Base-by-base conservation (phyloP, 2,113 vertebrate species). In the Alouatta palliata region DNA sequence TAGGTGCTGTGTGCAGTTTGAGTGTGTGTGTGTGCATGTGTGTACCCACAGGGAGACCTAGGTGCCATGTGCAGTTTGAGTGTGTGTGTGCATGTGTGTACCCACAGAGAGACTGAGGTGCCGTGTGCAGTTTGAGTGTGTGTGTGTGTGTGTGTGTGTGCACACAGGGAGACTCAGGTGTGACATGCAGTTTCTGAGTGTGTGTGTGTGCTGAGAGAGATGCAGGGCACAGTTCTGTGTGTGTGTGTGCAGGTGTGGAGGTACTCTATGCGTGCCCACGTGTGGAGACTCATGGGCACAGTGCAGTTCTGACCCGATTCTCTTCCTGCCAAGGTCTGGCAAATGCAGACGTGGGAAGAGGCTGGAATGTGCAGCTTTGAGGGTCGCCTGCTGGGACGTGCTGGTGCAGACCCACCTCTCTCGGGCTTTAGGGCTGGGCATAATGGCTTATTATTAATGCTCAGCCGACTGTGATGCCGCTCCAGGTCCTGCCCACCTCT, bases 171-270 rank as follows among this genome's bases (percentile, higher is more conserved):
- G 13, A 52, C 16, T 13, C 14, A 54, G 52, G 52, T 54, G 52
- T 6, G 3, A 17, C 1, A 5, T 54, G 17, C 52, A 52, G 52
- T 17, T 52, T 49, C 12, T 14, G 47, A 14, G 19, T 54, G 54
- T 54, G 52, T 54, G 17, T 52, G 52, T 19, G 52, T 0, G 64
- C 32, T 16, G 1, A 35, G 30, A 68, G 32, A 35, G 64, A 32
- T 16, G 64, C 32, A 17, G 32, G 64, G 32, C 32, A 35, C 32
- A 68, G 32, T 17, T 68, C 14, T 13, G 25, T 19, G 32, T 8
- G 32, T 0, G 4, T 4, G 0, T 0, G 0, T 0, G 7, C 32
- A 35, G 13, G 66, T 68, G 32, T 68, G 32, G 27, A 30, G 27
- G 27, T 64, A 14, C 61, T 64, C 27, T 30, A 64, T 35, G 32